Percentiles rank a stretch among this genome's conserved stretches.
Evolutionary conservation across 2,797 vertebrate genomes (phyloP).

Genomic region (Neosalanx taihuensis): DNA sequence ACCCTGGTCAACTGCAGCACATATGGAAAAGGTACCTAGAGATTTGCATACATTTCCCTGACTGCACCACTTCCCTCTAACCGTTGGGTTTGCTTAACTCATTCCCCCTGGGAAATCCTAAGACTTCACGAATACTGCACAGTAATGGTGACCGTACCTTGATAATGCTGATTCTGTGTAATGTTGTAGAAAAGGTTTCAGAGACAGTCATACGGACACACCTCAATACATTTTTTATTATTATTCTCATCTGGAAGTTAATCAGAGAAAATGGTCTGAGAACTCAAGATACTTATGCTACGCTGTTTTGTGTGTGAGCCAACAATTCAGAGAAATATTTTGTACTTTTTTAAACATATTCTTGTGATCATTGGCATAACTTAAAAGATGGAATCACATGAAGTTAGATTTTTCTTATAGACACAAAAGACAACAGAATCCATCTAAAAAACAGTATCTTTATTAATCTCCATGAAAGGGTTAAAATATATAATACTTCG

Average conservation of each 20-base stretch:
- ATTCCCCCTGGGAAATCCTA: slow-evolving; percentile 39
- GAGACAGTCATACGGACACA: too few species aligned
- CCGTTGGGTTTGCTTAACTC: slow-evolving; percentile 12
- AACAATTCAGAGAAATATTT: too few species aligned
- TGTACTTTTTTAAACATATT: not conserved
- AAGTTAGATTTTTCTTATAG: not conserved
- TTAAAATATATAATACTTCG: slow-evolving; percentile 9
- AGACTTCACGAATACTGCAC: not conserved
- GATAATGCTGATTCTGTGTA: too few species aligned
- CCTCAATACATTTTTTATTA: too few species aligned
- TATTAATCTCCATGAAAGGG: slow-evolving; percentile 49
- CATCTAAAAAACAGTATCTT: slow-evolving; percentile 39
- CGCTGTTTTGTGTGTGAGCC: too few species aligned
- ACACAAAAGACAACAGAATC: not conserved
- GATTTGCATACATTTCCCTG: slow-evolving; percentile 68
- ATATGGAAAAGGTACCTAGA: slow-evolving; percentile 27
- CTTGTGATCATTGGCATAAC: not conserved
- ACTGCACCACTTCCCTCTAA: slow-evolving; percentile 24
- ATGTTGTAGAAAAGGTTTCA: too few species aligned
- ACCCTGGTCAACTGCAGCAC: slow-evolving; percentile 22
- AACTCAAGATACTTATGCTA: too few species aligned
- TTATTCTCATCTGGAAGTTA: too few species aligned
- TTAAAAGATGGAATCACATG: not conserved
- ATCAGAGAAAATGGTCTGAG: too few species aligned
- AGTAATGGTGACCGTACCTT: not conserved